Evolutionary conservation across 2,113 vertebrate species (phyloP), one percentile per base, ranked within the genome.

Genomic region (Rallus limicola): DNA sequence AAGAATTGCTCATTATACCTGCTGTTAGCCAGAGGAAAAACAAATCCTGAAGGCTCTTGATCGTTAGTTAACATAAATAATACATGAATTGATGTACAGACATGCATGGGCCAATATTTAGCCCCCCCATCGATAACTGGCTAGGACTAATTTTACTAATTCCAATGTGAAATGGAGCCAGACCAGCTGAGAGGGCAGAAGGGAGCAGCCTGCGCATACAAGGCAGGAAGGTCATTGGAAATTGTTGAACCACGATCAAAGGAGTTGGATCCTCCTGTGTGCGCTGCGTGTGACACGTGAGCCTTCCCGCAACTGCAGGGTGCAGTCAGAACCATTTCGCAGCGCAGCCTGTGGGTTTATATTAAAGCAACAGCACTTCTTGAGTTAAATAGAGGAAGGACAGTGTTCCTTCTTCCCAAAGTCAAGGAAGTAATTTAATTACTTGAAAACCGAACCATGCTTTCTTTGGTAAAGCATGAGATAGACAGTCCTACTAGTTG

Each of bases 321-420:
- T 93, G 36, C 79, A 91, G 21, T 36, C 65, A 75, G 21, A 90
- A 58, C 42, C 56, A 16, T 25, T 82, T 65, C 40, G 88, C 44
- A n/a, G 50, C 5, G 26, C 13, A 64, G 65, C 18, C 48, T 52
- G 25, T 24, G 48, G 21, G 25, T 36, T 88, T 79, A 46, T 86
- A 82, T 93, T 72, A 91, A 87, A 92, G 60, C 60, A 92, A 59
- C n/a, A 88, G 48, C 34, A 58, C 50, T 84, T 96, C 46, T 16
- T 50, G 28, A 71, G 76, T 86, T 82, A 91, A 93, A 72, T 13
- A 20, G 60, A 78, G 42, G 68, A 81, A 92, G 50, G 62, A 53
- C 33, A 48, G 7, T 31, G 42, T 38, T 91, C 48, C 56, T 21
- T 77, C 62, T 86, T 70, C 46, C 62, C 4, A 1, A 78, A 92